phyloP scores from a whole-genome alignment of 2,113 vertebrate species.

The Notothenia coriiceps region DNA sequence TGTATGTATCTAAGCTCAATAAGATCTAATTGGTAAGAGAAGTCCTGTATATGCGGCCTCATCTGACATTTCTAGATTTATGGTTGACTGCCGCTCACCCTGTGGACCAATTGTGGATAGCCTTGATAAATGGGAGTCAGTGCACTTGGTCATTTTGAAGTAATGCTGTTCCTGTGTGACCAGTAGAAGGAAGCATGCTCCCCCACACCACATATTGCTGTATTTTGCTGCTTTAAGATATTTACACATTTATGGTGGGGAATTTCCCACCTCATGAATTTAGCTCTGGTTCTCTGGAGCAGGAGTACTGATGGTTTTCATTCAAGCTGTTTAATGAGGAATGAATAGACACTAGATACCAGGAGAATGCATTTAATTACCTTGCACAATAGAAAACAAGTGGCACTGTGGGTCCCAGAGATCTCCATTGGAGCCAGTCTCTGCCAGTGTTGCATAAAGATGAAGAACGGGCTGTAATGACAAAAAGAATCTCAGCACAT shows the following conservation, averaged over 20 bases:
- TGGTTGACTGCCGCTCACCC: constrained; percentile 63
- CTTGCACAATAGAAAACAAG: constrained; percentile 50
- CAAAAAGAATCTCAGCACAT: constrained; percentile 13
- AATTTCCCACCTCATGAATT: neutral
- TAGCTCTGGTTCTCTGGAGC: constrained; percentile 19
- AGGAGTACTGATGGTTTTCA: constrained; percentile 26
- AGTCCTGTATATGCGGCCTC: constrained; percentile 31
- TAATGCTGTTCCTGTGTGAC: constrained; percentile 37
- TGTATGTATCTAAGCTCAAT: constrained; percentile 39
- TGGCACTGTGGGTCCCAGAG: constrained; percentile 37
- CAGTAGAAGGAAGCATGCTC: neutral
- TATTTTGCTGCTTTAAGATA: constrained; percentile 22
- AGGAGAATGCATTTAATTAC: constrained; percentile 57
- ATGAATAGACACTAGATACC: constrained; percentile 42
- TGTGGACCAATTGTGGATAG: constrained; percentile 60
- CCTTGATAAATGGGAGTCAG: constrained; percentile 64
- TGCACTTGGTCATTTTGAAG: constrained; percentile 53
- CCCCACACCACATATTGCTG: neutral
- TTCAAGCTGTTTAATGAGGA: constrained; percentile 53
- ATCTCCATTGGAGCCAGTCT: constrained; percentile 19
- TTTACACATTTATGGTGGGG: neutral
- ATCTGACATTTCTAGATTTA: constrained; percentile 69
- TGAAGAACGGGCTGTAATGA: constrained; percentile 17
- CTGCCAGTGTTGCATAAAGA: constrained; percentile 37
- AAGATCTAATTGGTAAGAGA: constrained; percentile 57